A percentile compares a stretch with the other conserved stretches of the same genome.
phyloP scores from a whole-genome alignment of 2,888 invertebrate genomes.

The Protonemura montana region DNA sequence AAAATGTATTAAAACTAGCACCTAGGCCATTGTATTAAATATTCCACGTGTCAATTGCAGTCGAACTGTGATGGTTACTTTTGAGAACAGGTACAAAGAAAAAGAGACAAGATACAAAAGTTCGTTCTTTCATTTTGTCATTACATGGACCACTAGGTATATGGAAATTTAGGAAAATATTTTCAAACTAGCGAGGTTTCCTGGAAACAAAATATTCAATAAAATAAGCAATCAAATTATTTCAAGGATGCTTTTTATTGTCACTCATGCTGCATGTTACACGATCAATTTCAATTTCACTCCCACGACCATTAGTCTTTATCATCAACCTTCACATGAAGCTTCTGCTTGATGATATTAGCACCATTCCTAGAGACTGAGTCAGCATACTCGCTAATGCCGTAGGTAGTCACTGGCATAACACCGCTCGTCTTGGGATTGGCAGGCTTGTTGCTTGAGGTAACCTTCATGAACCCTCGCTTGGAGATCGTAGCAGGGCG shows the following conservation, averaged over 20 bases:
- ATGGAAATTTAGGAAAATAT: no score
- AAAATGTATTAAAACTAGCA: no score
- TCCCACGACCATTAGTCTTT: not conserved
- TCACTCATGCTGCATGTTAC: not conserved
- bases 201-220: no score
- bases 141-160: no score
- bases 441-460: not conserved
- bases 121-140: no score
- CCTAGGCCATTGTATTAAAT: no score
- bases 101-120: no score
- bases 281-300: not conserved
- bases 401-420: not conserved
- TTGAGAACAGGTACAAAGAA: no score
- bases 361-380: slow-evolving; percentile 1
- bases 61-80: no score
- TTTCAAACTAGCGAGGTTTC: no score
- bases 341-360: not conserved
- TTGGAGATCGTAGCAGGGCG: not conserved
- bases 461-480: not conserved
- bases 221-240: not conserved
- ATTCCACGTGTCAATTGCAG: no score
- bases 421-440: not conserved
- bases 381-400: slow-evolving; percentile 33
- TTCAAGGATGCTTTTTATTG: not conserved
- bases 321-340: not conserved